A percentile compares a stretch with the other conserved stretches of the same genome.
phyloP scores from a whole-genome alignment of 2,797 vertebrate genomes.

The Glossophaga mutica region DNA sequence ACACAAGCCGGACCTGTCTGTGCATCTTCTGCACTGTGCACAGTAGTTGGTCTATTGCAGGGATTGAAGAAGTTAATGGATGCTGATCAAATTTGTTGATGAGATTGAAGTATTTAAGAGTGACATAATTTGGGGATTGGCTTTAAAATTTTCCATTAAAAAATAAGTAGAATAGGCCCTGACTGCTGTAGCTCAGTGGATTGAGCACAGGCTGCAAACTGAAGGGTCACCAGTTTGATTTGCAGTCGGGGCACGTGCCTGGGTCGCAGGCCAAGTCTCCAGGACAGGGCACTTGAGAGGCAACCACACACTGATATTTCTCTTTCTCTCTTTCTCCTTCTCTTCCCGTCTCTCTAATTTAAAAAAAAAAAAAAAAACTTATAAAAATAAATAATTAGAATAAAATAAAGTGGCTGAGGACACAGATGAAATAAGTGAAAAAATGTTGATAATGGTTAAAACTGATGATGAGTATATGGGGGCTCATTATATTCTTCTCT shows the following conservation, averaged over 20 bases:
- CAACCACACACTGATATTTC: too few species aligned
- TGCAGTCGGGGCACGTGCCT: too few species aligned
- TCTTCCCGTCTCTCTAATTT: too few species aligned
- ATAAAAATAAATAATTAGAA: not conserved
- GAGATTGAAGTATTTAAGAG: not conserved
- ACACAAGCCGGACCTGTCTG: not conserved
- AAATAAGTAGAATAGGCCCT: not conserved
- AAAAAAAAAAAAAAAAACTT: too few species aligned
- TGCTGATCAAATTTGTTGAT: not conserved
- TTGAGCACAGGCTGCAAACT: too few species aligned
- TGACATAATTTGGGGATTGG: not conserved
- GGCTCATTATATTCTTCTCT: not conserved
- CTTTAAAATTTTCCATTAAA: not conserved
- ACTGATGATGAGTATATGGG: not conserved
- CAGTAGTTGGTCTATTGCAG: not conserved
- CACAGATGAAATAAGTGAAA: not conserved
- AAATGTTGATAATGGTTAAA: not conserved
- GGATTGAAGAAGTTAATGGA: not conserved
- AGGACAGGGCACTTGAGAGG: too few species aligned
- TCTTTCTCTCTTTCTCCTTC: too few species aligned
- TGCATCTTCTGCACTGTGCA: not conserved
- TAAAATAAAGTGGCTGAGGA: not conserved
- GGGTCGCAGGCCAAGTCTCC: too few species aligned
- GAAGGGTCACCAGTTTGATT: too few species aligned
- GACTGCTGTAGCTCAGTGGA: too few species aligned